Evolutionary conservation across 2,113 vertebrate species (phyloP).

Genomic region (Oriolus oriolus): DNA sequence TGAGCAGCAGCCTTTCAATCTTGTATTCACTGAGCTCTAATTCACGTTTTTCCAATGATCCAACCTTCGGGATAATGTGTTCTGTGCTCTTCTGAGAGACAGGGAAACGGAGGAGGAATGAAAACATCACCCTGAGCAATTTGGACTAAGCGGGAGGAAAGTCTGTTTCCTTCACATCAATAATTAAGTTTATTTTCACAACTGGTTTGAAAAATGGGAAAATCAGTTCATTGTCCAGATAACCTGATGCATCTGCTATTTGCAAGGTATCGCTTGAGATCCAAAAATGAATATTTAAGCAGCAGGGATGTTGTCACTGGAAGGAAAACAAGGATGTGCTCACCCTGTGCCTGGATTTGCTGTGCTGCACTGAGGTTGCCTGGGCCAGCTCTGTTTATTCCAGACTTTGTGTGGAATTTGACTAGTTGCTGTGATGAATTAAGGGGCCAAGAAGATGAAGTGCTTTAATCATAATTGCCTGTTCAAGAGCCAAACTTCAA

Average conservation of each 20-base stretch:
- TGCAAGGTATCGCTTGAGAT: background rate
- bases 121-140: background rate
- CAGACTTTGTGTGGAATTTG: background rate
- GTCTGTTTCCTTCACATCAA: background rate
- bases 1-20: background rate
- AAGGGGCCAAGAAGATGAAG: background rate
- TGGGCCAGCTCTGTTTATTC: background rate
- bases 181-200: background rate
- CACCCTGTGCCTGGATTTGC: background rate
- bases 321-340: background rate
- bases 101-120: background rate
- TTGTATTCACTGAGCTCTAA: background rate
- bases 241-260: background rate
- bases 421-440: background rate
- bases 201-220: background rate
- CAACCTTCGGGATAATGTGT: background rate
- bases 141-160: background rate
- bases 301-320: background rate
- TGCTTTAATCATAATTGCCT: conserved; percentile 11
- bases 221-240: background rate
- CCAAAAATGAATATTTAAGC: background rate
- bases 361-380: background rate
- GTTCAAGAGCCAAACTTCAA: background rate
- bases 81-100: background rate
- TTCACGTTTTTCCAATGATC: background rate